A percentile compares a stretch with the other conserved stretches of the same genome.
phyloP scores from a whole-genome alignment of 2,888 invertebrate species.

The Cabera pusaria region DNA sequence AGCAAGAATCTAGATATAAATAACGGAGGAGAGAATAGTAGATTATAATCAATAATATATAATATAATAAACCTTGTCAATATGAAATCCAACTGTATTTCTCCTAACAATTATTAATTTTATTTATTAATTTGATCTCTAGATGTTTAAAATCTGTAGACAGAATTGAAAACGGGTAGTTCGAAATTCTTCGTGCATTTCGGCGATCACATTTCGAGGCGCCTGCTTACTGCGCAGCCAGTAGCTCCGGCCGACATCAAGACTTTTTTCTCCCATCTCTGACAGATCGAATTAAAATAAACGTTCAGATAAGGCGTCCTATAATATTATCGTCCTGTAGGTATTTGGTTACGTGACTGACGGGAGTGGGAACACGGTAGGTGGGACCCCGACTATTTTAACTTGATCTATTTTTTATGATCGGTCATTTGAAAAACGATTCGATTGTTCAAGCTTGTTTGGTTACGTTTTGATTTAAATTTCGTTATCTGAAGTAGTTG shows the following conservation, averaged over 20 bases:
- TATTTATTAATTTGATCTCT: too few species aligned
- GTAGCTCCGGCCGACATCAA: constrained; percentile 63
- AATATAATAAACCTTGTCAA: too few species aligned
- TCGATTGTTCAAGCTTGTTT: constrained; percentile 32
- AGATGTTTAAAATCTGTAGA: too few species aligned
- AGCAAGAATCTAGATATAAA: too few species aligned
- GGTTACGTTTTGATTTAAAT: constrained; percentile 3
- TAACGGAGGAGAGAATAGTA: too few species aligned
- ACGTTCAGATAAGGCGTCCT: constrained; percentile 79
- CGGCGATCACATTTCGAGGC: constrained; percentile 53
- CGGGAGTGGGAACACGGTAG: constrained; percentile 75
- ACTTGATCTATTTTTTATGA: constrained; percentile 33
- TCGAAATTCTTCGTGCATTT: too few species aligned
- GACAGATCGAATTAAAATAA: constrained; percentile 84
- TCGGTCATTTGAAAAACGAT: constrained; percentile 21
- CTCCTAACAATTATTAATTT: too few species aligned
- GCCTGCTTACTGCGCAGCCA: constrained; percentile 55
- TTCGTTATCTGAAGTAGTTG: too few species aligned
- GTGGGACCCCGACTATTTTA: constrained; percentile 58
- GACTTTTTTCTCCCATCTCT: constrained; percentile 71
- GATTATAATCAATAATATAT: too few species aligned
- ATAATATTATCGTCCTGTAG: constrained; percentile 71
- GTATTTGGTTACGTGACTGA: constrained; percentile 79
- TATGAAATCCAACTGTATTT: too few species aligned
- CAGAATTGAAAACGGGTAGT: too few species aligned